Percentiles rank a stretch among this genome's conserved stretches.
phyloP scores from a whole-genome alignment of 2,113 vertebrate species.

The Leucopternis melanops region DNA sequence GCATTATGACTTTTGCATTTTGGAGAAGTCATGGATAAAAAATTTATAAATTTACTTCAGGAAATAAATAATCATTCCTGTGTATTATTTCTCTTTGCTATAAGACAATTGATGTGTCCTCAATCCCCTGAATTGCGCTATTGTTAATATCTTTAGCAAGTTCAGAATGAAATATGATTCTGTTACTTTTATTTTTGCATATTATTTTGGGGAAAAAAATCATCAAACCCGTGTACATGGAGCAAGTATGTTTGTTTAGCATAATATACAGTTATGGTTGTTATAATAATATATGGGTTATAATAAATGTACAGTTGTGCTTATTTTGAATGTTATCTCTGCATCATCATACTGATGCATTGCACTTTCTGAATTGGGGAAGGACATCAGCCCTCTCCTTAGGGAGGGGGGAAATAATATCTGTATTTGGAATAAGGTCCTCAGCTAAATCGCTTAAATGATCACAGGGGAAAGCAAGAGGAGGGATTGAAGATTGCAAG shows the following conservation, averaged over 20 bases:
- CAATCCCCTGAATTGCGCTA: neutral
- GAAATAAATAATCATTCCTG: neutral
- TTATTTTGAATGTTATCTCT: neutral
- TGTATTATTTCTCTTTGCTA: conserved; percentile 43
- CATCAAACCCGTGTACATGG: neutral
- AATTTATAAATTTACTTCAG: neutral
- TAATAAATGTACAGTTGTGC: neutral
- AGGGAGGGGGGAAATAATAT: accelerated
- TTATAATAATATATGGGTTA: neutral
- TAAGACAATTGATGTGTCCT: conserved; percentile 21
- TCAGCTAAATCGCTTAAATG: neutral
- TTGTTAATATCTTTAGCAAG: conserved; percentile 32
- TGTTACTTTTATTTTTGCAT: neutral
- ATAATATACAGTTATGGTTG: neutral
- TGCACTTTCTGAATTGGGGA: neutral
- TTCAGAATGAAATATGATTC: neutral
- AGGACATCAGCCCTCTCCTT: neutral
- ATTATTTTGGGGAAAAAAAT: neutral
- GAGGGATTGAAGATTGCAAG: neutral
- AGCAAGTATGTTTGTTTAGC: neutral
- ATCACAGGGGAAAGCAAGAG: neutral
- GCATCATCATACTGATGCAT: neutral
- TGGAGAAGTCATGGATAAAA: neutral
- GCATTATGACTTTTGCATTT: neutral
- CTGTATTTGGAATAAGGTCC: neutral